Conservation (phyloP, 2,113 vertebrate species). For the Apteryx owenii region DNA sequence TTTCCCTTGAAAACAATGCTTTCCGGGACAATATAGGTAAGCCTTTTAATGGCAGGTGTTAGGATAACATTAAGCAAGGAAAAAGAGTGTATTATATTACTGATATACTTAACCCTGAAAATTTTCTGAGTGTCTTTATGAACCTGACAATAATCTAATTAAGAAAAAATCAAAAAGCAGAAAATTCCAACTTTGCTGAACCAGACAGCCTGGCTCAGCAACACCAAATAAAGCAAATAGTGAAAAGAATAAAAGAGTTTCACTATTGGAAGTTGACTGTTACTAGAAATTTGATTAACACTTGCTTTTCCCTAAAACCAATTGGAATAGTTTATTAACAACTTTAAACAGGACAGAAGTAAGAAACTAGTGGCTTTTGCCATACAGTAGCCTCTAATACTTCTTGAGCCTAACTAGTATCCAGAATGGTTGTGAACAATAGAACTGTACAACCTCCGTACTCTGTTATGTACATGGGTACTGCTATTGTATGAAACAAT, state of each 20-base stretch:
- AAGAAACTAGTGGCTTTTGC: slow-evolving; percentile 59
- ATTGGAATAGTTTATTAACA: slow-evolving; percentile 29
- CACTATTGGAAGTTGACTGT: background rate
- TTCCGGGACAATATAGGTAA: slow-evolving; percentile 65
- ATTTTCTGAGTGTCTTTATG: slow-evolving; percentile 40
- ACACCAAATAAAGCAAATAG: slow-evolving; percentile 14
- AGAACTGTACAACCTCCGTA: slow-evolving; percentile 56
- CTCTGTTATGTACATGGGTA: slow-evolving; percentile 73
- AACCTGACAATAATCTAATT: slow-evolving; percentile 20
- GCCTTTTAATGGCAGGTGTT: slow-evolving; percentile 68
- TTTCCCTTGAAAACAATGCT: slow-evolving; percentile 72
- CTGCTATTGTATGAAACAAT: slow-evolving; percentile 64
- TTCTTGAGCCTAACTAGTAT: slow-evolving; percentile 52
- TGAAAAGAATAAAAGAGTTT: slow-evolving; percentile 33
- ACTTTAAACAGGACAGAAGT: slow-evolving; percentile 49
- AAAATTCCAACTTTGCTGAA: slow-evolving; percentile 41
- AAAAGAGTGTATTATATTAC: slow-evolving; percentile 45
- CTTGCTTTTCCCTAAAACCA: slow-evolving; percentile 32
- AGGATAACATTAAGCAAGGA: slow-evolving; percentile 56
- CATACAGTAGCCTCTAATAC: slow-evolving; percentile 32
- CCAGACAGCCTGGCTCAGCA: slow-evolving; percentile 40
- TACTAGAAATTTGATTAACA: slow-evolving; percentile 25
- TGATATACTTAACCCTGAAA: slow-evolving; percentile 32
- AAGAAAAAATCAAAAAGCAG: slow-evolving; percentile 10
- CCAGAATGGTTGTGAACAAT: slow-evolving; percentile 54